Conservation (phyloP, 2,888 invertebrate species). For the Drosophila anomelani region DNA sequence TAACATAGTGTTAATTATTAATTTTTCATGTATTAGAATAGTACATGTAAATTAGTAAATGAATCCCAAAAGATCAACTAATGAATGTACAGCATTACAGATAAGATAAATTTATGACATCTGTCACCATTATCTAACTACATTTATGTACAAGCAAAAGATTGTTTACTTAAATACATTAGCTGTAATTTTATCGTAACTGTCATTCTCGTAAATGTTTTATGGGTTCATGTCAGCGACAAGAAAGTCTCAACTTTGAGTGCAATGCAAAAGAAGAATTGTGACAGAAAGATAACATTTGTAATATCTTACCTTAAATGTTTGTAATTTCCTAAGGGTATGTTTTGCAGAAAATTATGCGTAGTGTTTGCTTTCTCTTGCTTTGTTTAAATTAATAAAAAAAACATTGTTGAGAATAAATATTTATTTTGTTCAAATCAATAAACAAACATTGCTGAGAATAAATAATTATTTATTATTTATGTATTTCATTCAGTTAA, state of each 20-base stretch:
- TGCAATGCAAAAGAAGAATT: not conserved
- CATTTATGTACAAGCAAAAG: not conserved
- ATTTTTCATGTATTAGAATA: not conserved
- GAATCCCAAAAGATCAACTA: not conserved
- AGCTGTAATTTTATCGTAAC: not conserved
- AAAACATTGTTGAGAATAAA: too few relatives aligned
- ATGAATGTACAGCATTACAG: not conserved
- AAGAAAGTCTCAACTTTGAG: not conserved
- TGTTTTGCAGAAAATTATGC: not conserved
- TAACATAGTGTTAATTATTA: not conserved
- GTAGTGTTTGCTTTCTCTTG: too few relatives aligned
- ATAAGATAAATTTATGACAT: conserved; percentile 3
- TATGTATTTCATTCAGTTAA: too few relatives aligned
- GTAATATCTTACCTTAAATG: not conserved
- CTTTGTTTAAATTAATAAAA: too few relatives aligned
- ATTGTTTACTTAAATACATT: not conserved
- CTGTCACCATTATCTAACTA: conserved; percentile 2
- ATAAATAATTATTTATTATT: too few relatives aligned
- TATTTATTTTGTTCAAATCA: not conserved
- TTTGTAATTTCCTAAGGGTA: not conserved
- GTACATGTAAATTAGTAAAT: too few relatives aligned
- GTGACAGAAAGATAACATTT: not conserved
- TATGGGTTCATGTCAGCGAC: not conserved
- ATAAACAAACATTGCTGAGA: not conserved
- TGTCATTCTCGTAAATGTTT: not conserved